A percentile compares a stretch with the other conserved stretches of the same genome.
phyloP scores from a whole-genome alignment of 2,113 vertebrate genomes.

The Phalacrocorax carbo region DNA sequence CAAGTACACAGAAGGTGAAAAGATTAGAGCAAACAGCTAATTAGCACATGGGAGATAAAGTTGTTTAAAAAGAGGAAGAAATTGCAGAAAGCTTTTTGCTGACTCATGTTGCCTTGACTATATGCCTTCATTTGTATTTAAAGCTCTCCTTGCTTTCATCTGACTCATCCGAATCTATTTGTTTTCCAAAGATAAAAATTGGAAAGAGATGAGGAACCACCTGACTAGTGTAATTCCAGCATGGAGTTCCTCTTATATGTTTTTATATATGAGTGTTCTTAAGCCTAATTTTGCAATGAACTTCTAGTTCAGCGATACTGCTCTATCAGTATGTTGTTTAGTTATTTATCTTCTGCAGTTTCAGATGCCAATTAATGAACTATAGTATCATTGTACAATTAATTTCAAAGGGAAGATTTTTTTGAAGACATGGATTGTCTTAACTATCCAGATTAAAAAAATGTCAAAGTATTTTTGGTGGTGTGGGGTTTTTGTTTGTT shows the following conservation, averaged over 20 bases:
- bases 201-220: neutral
- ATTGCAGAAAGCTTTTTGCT: neutral
- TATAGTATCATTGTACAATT: neutral
- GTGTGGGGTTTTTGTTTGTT: too few species aligned
- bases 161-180: neutral
- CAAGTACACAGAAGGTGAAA: conserved; percentile 1
- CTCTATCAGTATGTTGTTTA: neutral
- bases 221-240: neutral
- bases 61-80: neutral
- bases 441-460: neutral
- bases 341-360: neutral
- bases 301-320: neutral
- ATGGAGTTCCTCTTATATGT: neutral
- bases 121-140: neutral
- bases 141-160: neutral
- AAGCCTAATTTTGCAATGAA: neutral
- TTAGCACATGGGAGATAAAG: neutral
- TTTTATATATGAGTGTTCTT: neutral
- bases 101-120: neutral
- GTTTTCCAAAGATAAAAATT: neutral
- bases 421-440: neutral
- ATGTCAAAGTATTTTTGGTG: neutral
- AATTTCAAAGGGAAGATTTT: neutral
- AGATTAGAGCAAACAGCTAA: neutral
- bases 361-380: neutral